These are phyloP conservation scores for Cherax destructor DNA, from an alignment of 1,140 invertebrate genomes.

Conservation along the genomic window DNA sequence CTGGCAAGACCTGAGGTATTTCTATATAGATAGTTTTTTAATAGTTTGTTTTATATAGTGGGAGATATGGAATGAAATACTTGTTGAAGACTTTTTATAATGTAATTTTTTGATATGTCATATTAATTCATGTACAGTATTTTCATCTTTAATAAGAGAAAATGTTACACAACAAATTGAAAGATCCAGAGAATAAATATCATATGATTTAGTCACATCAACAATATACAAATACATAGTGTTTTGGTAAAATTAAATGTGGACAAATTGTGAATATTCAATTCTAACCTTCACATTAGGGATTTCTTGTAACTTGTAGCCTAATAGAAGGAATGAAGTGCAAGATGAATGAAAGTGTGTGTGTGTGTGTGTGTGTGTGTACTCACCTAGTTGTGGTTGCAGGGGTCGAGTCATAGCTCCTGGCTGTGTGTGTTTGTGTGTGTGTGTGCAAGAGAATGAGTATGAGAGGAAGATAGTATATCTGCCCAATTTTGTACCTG, in stretches of 20 bases:
- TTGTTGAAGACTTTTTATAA: slow-evolving; percentile 38
- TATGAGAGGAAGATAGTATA: slow-evolving; percentile 40
- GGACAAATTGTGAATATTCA: slow-evolving; percentile 48
- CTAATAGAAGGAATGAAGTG: slow-evolving; percentile 41
- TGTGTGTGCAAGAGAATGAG: background rate
- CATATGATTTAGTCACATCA: slow-evolving; percentile 41
- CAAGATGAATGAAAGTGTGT: slow-evolving; percentile 12
- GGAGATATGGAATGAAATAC: slow-evolving; percentile 1
- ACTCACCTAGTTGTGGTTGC: no score
- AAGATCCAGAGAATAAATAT: slow-evolving; percentile 48
- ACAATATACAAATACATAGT: slow-evolving; percentile 37
- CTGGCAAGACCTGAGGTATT: slow-evolving; percentile 35
- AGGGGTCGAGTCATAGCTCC: no score
- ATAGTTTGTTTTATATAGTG: slow-evolving; percentile 41
- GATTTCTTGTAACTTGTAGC: slow-evolving; percentile 59
- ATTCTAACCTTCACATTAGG: slow-evolving; percentile 54
- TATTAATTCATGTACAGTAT: slow-evolving; percentile 19
- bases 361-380: background rate
- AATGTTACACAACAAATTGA: slow-evolving; percentile 40
- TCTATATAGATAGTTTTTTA: slow-evolving; percentile 44
- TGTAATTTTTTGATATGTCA: slow-evolving; percentile 47
- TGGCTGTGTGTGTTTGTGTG: background rate
- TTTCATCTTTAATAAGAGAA: slow-evolving; percentile 41
- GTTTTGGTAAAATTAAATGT: slow-evolving; percentile 60
- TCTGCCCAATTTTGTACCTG: slow-evolving; percentile 68